phyloP scores from a whole-genome alignment of 2,888 invertebrate species.

The Cosmopolites sordidus region DNA sequence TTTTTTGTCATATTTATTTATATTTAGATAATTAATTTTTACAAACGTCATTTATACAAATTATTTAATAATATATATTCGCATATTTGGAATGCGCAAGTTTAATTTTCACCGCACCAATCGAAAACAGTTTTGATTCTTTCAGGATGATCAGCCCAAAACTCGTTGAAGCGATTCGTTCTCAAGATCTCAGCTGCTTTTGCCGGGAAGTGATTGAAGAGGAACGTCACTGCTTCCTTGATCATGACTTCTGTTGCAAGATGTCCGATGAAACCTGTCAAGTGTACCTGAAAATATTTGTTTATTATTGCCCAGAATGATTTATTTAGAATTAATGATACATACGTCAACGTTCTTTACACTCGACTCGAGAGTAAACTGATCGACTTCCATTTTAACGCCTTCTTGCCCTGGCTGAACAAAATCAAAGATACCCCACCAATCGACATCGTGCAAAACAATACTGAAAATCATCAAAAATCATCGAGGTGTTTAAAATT shows the following conservation, averaged over 20 bases:
- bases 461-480: slow-evolving; percentile 5
- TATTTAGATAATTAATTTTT: no score
- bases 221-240: not conserved
- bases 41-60: no score
- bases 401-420: slow-evolving; percentile 2
- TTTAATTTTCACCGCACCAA: no score
- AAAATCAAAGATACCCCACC: slow-evolving; percentile 2
- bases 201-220: slow-evolving; percentile 7
- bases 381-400: not conserved
- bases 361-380: not conserved
- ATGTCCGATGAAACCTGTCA: no score
- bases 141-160: slow-evolving; percentile 9
- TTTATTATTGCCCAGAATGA: no score
- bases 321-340: no score
- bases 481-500: no score
- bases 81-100: no score
- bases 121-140: slow-evolving; percentile 1
- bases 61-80: no score
- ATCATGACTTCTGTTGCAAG: not conserved
- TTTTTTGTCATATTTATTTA: no score
- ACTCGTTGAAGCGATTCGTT: slow-evolving; percentile 3
- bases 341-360: not conserved
- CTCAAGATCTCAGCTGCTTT: slow-evolving; percentile 5
- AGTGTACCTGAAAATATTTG: no score
- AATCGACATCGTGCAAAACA: not conserved